Percentiles rank a stretch among this genome's conserved stretches.
These are phyloP conservation scores for Mayetiola destructor DNA, from an alignment of 2,888 invertebrate species.

Conservation along the genomic window DNA sequence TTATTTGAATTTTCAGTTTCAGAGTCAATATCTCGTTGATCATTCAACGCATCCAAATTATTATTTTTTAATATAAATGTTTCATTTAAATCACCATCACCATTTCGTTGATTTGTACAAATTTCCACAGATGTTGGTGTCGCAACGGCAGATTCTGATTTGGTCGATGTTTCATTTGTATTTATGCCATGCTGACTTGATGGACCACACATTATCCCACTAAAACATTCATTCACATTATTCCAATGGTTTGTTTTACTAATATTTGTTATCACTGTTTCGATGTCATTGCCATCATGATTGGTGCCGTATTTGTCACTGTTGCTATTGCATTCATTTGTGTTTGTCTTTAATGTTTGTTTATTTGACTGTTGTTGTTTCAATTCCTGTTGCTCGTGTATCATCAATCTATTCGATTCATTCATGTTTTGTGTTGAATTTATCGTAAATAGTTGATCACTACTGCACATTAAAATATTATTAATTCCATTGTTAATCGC, in stretches of 20 bases:
- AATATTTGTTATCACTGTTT: not conserved
- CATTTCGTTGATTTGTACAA: not conserved
- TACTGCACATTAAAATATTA: not conserved
- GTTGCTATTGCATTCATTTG: not conserved
- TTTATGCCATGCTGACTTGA: not conserved
- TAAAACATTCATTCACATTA: not conserved
- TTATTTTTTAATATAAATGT: too few species aligned
- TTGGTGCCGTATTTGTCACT: not conserved
- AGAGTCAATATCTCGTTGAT: not conserved
- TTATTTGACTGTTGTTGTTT: not conserved
- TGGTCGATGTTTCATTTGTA: too few species aligned
- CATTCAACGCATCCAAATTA: not conserved
- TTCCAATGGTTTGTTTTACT: not conserved
- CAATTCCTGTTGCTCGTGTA: not conserved
- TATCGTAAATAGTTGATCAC: not conserved
- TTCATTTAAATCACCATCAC: not conserved
- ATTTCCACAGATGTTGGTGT: too few species aligned
- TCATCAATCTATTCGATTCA: not conserved
- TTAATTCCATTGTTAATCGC: conserved; percentile 15
- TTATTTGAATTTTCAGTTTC: not conserved
- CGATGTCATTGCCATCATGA: not conserved
- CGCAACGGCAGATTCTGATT: too few species aligned
- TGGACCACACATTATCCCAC: not conserved
- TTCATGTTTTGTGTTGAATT: conserved; percentile 12
- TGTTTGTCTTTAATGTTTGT: too few species aligned